Percentiles rank a stretch among this genome's conserved stretches.
Evolutionary conservation across 2,113 vertebrate genomes (phyloP).

Genomic region (Pelvicachromis taeniatus): DNA sequence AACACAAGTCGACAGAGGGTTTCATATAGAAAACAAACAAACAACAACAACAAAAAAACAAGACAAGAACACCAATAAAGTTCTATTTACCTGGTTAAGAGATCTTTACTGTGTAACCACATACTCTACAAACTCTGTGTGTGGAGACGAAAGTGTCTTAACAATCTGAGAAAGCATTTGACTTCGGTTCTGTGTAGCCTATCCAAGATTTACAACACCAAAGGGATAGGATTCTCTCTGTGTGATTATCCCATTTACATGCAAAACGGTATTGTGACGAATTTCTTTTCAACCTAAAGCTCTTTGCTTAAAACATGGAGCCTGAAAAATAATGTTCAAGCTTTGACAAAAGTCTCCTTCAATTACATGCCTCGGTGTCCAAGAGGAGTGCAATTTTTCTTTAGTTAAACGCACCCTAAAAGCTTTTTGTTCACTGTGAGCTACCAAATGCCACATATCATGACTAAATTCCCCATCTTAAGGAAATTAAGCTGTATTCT

Average conservation of each 20-base stretch:
- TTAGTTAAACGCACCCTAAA: background rate
- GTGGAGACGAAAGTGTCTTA: background rate
- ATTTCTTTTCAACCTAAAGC: background rate
- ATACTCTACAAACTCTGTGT: background rate
- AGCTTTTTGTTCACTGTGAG: background rate
- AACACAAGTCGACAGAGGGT: no score
- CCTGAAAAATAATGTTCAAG: background rate
- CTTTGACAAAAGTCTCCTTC: background rate
- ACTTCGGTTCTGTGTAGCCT: background rate
- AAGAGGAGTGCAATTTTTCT: background rate
- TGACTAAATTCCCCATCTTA: background rate
- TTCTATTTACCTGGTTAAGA: background rate
- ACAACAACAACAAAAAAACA: no score
- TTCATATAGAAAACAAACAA: no score
- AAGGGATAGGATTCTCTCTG: background rate
- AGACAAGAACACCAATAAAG: no score
- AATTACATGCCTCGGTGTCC: background rate
- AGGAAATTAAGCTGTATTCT: background rate
- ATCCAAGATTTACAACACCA: background rate
- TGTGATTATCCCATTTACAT: conserved; percentile 1
- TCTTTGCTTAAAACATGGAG: background rate
- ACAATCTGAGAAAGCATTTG: background rate
- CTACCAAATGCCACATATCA: background rate
- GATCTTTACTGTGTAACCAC: background rate
- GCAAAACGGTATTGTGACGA: background rate